Base-by-base conservation (phyloP, 30 jellyfish, hydroid and myxozoan species). In the Hydra vulgaris region DNA sequence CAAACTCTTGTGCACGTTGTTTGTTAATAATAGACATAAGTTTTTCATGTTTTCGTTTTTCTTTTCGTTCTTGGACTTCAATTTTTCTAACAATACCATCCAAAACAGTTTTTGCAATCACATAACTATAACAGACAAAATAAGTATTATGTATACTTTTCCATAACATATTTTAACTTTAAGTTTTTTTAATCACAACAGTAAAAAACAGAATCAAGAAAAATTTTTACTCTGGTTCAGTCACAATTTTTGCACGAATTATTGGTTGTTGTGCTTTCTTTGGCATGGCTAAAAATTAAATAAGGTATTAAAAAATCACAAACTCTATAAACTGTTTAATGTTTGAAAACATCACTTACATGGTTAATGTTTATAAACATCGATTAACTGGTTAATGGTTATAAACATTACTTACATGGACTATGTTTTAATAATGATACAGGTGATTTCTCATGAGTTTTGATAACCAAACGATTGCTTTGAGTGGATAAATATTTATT, bases 151-250 rank as follows among this genome's bases (percentile, higher is more conserved):
- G n/a, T n/a, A n/a, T n/a, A n/a, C n/a, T n/a, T n/a, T n/a, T n/a
- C n/a, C n/a, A n/a, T n/a, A n/a, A n/a, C n/a, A n/a, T n/a, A n/a
- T n/a, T n/a, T n/a, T n/a, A n/a, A n/a, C n/a, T n/a, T n/a, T n/a
- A n/a, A n/a, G n/a, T n/a, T n/a, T n/a, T n/a, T n/a, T n/a, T n/a
- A n/a, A n/a, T n/a, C n/a, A n/a, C n/a, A n/a, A n/a, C n/a, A n/a
- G n/a, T n/a, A n/a, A n/a, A n/a, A n/a, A n/a, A n/a, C n/a, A n/a
- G n/a, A n/a, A n/a, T n/a, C n/a, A n/a, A n/a, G n/a, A n/a, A n/a
- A n/a, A n/a, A n/a, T n/a, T n/a, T n/a, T 40, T 74, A 74, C 82
- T 74, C 71, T 8, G 82, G 82, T 74, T 74, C 82, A 19, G 82
- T 74, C 16, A 17, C 68, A 24, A 24, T 74, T 66, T 74, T 74